These are phyloP conservation scores for Cosmorhoe ocellata DNA, from an alignment of 2,888 invertebrate genomes.

Conservation along the genomic window DNA sequence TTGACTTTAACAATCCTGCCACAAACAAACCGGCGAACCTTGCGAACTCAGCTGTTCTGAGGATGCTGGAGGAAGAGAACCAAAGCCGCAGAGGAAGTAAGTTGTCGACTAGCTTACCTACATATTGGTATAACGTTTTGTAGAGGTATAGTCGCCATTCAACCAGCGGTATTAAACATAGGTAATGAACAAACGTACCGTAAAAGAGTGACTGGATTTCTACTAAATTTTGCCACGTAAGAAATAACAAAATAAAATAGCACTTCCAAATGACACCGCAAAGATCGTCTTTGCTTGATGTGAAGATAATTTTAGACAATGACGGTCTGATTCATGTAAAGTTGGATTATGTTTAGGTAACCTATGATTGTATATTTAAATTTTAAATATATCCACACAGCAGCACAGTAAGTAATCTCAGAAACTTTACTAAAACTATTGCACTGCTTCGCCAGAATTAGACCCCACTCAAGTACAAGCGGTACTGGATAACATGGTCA, in stretches of 20 bases:
- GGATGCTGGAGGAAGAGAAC: constrained; percentile 93
- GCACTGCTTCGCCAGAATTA: constrained; percentile 71
- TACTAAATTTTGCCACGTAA: too few relatives aligned
- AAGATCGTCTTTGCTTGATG: background rate
- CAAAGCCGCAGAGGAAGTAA: constrained; percentile 84
- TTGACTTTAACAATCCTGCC: constrained; percentile 88
- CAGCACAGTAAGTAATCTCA: constrained; percentile 15
- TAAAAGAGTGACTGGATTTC: background rate
- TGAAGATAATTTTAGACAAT: too few relatives aligned
- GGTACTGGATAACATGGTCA: constrained; percentile 68
- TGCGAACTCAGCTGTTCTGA: constrained; percentile 92
- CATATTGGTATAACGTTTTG: constrained; percentile 43
- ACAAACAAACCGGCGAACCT: constrained; percentile 90
- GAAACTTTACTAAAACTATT: constrained; percentile 62
- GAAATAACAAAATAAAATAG: too few relatives aligned
- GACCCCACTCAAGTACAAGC: constrained; percentile 72
- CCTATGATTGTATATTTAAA: constrained; percentile 3
- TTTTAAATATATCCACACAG: constrained; percentile 5
- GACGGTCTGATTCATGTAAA: too few relatives aligned
- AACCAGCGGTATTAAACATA: too few relatives aligned
- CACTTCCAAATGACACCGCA: background rate
- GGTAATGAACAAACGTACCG: background rate
- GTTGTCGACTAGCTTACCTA: constrained; percentile 66
- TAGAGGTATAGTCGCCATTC: too few relatives aligned
- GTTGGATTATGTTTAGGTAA: too few relatives aligned